A percentile compares a stretch with the other conserved stretches of the same genome.
Evolutionary conservation across 1,140 invertebrate genomes (phyloP).

Genomic region (Sogatella furcifera): DNA sequence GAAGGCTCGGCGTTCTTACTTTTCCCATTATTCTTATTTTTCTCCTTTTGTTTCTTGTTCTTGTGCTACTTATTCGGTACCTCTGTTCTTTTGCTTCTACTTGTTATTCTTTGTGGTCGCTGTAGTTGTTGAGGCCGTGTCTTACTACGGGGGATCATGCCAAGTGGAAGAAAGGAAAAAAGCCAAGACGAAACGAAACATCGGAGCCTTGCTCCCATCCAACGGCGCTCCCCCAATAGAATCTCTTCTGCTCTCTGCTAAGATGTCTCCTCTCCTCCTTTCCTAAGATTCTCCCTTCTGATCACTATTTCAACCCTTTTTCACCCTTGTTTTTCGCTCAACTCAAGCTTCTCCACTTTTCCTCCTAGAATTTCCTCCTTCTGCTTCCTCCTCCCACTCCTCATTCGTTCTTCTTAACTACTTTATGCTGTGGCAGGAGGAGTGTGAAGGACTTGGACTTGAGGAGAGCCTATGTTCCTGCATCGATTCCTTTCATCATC

Average conservation of each 20-base stretch:
- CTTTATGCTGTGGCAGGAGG: conserved; percentile 1
- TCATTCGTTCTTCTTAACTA: conserved; percentile 3
- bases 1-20: too few relatives aligned
- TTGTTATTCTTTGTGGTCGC: too few relatives aligned
- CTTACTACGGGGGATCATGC: not conserved
- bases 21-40: too few relatives aligned
- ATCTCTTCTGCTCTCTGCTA: too few relatives aligned
- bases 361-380: too few relatives aligned
- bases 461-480: not conserved
- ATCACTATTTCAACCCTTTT: conserved; percentile 10
- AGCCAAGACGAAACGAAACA: not conserved
- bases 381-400: too few relatives aligned
- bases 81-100: too few relatives aligned
- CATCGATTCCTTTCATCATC: not conserved
- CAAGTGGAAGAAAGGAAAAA: not conserved
- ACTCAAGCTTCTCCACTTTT: too few relatives aligned
- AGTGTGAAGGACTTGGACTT: not conserved
- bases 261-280: not conserved
- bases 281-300: not conserved
- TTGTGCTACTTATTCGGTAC: too few relatives aligned
- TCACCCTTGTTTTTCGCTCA: conserved; percentile 1
- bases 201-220: not conserved
- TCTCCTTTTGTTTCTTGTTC: too few relatives aligned
- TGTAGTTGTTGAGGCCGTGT: too few relatives aligned
- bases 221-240: not conserved